Base-by-base conservation (phyloP, 2,797 vertebrate genomes). In the Poeciliopsis paucimaculata region DNA sequence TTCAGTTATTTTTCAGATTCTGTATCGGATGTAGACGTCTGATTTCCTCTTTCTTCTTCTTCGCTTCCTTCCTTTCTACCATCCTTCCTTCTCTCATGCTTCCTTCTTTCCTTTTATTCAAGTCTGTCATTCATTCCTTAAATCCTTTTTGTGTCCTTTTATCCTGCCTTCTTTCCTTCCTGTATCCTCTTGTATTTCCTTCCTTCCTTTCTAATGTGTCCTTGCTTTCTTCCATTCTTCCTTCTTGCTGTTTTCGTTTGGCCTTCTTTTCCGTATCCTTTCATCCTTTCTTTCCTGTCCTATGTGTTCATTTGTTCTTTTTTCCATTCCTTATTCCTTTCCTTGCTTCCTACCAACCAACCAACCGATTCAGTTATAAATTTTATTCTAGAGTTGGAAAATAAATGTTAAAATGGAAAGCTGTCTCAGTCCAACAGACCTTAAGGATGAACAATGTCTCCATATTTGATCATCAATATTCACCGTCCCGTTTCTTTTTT, bases 401-500 rank as follows among this genome's bases (percentile, higher is more conserved):
- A 15, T 15, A 46, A 2, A 20, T 53, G 10, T 26, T 55, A 26
- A 55, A 26, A 55, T n/a, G 51, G 23, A 55, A 55, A 55, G 23
- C n/a, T 55, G 51, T 26, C 51, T 3, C 51, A 4, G 51, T 26
- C 23, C 51, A 55, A 10, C 51, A 53, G 23, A 23, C 2, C 51
- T 53, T 23, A 23, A 9, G 51, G 51, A 26, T 53, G 23, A 53
- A 26, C 2, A 26, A 3, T 11, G 51, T 55, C 16, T 51, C 49
- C 18, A 16, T 10, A 26, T 26, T 53, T 20, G 51, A 3, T 23
- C 20, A 9, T 53, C 10, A 53, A 9, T n/a, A 3, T 26, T 4
- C 3, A 57, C 55, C 28, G 55, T 28, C n/a, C 23, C 39, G 0
- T 53, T 75, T 86, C 79, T 64, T 77, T 87, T 77, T 87, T 85